Evolutionary conservation across 2,797 vertebrate genomes (phyloP).

Genomic region (Paguma larvata): DNA sequence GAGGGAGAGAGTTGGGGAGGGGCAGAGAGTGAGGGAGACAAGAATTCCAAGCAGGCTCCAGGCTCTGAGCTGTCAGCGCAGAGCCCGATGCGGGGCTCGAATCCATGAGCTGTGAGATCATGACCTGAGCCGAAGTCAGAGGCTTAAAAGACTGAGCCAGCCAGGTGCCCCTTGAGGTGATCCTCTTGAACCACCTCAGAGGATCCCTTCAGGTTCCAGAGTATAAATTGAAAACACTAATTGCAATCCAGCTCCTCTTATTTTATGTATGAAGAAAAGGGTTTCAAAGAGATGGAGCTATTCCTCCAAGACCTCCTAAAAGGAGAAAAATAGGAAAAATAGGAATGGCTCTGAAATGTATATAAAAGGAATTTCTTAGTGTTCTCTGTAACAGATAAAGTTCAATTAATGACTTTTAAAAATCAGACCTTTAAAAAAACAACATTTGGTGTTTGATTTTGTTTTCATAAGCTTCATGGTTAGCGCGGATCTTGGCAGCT

Average conservation of each 20-base stretch:
- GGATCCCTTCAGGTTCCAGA: neutral
- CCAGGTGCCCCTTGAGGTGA: neutral
- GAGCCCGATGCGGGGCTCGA: too few species aligned
- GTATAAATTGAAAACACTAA: neutral
- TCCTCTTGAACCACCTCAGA: neutral
- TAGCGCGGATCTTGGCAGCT: neutral
- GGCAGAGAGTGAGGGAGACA: too few species aligned
- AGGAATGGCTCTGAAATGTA: conserved; percentile 13
- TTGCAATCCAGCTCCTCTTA: conserved; percentile 12
- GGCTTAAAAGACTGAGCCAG: too few species aligned
- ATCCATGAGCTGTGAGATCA: too few species aligned
- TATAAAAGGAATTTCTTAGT: conserved; percentile 17
- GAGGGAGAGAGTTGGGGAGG: too few species aligned
- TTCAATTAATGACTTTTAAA: conserved; percentile 11
- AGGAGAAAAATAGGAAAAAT: neutral
- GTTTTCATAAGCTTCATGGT: conserved; percentile 15
- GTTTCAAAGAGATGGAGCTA: neutral
- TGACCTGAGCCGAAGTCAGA: too few species aligned
- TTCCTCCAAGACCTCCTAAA: neutral
- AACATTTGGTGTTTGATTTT: neutral
- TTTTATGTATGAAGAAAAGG: conserved; percentile 25
- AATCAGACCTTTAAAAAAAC: conserved; percentile 24
- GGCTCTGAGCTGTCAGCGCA: too few species aligned
- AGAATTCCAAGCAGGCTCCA: too few species aligned
- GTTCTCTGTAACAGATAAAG: neutral